A percentile compares a stretch with the other conserved stretches of the same genome.
Conservation (phyloP, 2,888 invertebrate genomes). For the Malacosoma neustria region DNA sequence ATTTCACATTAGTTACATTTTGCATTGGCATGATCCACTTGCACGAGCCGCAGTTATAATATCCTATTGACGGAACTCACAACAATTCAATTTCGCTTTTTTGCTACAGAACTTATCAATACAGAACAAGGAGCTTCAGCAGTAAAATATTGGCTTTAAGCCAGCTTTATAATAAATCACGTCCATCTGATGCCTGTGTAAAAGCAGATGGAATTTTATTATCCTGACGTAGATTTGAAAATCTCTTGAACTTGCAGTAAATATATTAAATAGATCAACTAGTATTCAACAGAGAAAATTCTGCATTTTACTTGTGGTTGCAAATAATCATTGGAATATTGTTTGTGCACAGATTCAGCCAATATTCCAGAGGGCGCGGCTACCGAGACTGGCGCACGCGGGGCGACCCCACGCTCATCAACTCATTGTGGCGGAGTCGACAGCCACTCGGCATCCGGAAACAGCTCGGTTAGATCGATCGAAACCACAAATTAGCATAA, state of each 20-base stretch:
- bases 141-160: conserved; percentile 56
- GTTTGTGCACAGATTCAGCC: conserved; percentile 70
- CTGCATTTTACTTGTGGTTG: background rate
- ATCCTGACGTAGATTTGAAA: background rate
- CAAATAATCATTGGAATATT: conserved; percentile 2
- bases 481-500: background rate
- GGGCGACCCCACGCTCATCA: conserved; percentile 82
- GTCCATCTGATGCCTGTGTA: conserved; percentile 30
- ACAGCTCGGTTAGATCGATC: conserved; percentile 69
- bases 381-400: conserved; percentile 82
- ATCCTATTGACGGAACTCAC: conserved; percentile 62
- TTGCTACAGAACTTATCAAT: conserved; percentile 56
- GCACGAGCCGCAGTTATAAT: conserved; percentile 56
- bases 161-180: conserved; percentile 49
- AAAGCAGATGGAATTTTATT: background rate
- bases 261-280: background rate
- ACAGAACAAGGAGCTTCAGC: conserved; percentile 56
- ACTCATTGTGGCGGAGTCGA: conserved; percentile 83
- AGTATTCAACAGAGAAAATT: background rate
- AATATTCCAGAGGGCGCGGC: conserved; percentile 76
- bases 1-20: conserved; percentile 53
- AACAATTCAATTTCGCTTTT: conserved; percentile 74
- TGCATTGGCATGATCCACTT: conserved; percentile 58
- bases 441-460: conserved; percentile 82
- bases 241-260: background rate